Base-by-base conservation (phyloP, 53 echinoderm and acorn worm genomes). In the Echinarachnius parma region DNA sequence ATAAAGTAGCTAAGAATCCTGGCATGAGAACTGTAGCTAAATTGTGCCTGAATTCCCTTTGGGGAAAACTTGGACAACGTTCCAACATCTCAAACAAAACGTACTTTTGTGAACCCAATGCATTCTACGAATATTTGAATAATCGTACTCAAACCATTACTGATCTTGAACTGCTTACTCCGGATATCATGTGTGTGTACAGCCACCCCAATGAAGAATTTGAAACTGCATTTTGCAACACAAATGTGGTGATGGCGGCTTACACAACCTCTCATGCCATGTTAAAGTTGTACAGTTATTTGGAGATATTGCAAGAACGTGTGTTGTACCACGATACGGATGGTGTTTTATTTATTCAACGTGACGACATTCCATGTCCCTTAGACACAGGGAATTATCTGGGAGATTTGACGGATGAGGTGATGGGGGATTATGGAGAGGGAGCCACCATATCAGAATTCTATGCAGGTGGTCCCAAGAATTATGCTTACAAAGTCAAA, bases 211-310 rank as follows among this genome's bases (percentile, higher is more conserved):
- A 48, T 21, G 4, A 48, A 48, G 48, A 48, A 48, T 48, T 48
- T 48, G 48, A 48, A 48, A 48, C 48, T 3, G 48, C 48, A 48
- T 48, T 48, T 9, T 48, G 48, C 48, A 48, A 48, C 21, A 48
- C 48, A 4, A 48, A 48, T 48, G 48, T 48, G 3, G 48, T 48
- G n/a, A 48, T 48, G 48, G 48, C 48, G 3, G 48, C 48, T 4
- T 48, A 48, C 48, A 48, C 48, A 3, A 48, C 48, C 21, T 48
- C 48, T 48, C 48, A 48, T 48, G 48, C 48, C 48, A 48, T n/a
- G 21, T 48, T 48, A 13, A 48, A 48, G 48, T 13, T 48, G 48
- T 48, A 48, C 14, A 48, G 4, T 5, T 48, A 48, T 13, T 13
- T 48, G 48, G 48, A 48, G 21, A 4, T 13, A 3, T 48, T 48